Evolutionary conservation across 2,888 invertebrate species (phyloP).

Genomic region (Yponomeuta malinellus): DNA sequence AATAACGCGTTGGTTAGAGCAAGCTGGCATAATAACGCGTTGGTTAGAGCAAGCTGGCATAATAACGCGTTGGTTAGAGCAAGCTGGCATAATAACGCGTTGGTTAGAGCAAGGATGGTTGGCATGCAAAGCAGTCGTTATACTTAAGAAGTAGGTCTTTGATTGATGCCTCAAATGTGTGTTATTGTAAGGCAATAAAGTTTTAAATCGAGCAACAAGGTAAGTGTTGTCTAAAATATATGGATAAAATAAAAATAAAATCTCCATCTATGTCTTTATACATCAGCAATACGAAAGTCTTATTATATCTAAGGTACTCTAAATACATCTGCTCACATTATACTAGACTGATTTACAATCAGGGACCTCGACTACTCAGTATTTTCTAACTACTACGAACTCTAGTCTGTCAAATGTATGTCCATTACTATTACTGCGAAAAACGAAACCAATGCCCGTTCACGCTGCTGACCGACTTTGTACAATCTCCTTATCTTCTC

Average conservation of each 20-base stretch:
- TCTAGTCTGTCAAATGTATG: background rate
- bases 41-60: too few relatives aligned
- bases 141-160: too few relatives aligned
- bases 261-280: background rate
- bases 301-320: background rate
- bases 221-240: background rate
- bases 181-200: background rate
- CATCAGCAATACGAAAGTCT: too few relatives aligned
- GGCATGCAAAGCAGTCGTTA: too few relatives aligned
- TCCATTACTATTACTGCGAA: background rate
- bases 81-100: too few relatives aligned
- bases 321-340: conserved; percentile 4
- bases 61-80: too few relatives aligned
- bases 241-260: background rate
- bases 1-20: too few relatives aligned
- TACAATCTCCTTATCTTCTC: background rate
- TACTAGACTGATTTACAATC: conserved; percentile 3
- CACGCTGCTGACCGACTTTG: background rate
- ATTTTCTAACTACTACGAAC: background rate
- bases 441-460: background rate
- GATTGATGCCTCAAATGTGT: too few relatives aligned
- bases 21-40: too few relatives aligned
- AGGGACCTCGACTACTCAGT: conserved; percentile 2
- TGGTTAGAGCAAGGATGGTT: too few relatives aligned
- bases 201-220: background rate